These are phyloP conservation scores for Pissodes strobi DNA, from an alignment of 1,140 invertebrate genomes.

Conservation along the genomic window DNA sequence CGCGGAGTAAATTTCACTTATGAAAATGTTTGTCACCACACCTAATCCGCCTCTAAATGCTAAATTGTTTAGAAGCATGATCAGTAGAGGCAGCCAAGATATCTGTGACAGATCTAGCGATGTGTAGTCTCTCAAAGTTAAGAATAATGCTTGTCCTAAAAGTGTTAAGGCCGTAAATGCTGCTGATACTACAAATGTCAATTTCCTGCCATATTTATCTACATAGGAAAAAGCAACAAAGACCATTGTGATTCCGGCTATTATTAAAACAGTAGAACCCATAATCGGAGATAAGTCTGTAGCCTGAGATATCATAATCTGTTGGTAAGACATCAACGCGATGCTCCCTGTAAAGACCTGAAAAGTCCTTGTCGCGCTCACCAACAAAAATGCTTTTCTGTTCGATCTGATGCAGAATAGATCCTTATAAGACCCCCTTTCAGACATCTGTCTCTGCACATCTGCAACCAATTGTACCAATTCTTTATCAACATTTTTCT, in stretches of 20 bases:
- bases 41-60: conserved; percentile 43
- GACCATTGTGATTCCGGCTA: conserved; percentile 71
- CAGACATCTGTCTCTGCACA: conserved; percentile 43
- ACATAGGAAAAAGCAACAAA: conserved; percentile 56
- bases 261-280: conserved; percentile 60
- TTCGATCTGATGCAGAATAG: conserved; percentile 57
- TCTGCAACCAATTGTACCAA: conserved; percentile 69
- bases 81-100: conserved; percentile 46
- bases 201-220: conserved; percentile 42
- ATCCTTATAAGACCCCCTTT: conserved; percentile 53
- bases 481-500: conserved; percentile 76
- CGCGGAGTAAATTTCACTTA: conserved; percentile 46
- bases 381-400: conserved; percentile 56
- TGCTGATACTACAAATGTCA: conserved; percentile 35
- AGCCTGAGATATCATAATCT: conserved; percentile 59
- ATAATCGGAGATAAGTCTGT: conserved; percentile 52
- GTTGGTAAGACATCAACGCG: conserved; percentile 66
- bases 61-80: conserved; percentile 41
- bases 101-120: conserved; percentile 19
- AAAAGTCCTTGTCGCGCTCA: conserved; percentile 59
- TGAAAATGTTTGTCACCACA: conserved; percentile 36
- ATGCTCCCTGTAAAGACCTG: conserved; percentile 68
- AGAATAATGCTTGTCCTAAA: conserved; percentile 36
- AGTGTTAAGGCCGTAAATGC: conserved; percentile 27
- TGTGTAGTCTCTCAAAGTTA: conserved; percentile 38